Percentiles rank a stretch among this genome's conserved stretches.
Conservation (phyloP, 2,113 vertebrate genomes). For the human (Homo sapiens) region GRCh38 chr1:37979001-37979500, state of each 20-base stretch:
- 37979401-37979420: background rate
- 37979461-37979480: slow-evolving; percentile 98
- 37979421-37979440: background rate
- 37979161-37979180: background rate
- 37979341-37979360: background rate
- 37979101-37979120: background rate
- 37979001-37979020: slow-evolving; percentile 95
- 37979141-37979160: background rate
- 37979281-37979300: background rate
- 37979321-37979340: background rate
- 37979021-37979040: slow-evolving; percentile 98
- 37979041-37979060: slow-evolving; percentile 96
- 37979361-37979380: background rate
- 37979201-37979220: background rate
- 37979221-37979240: background rate
- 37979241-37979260: background rate
- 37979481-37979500: slow-evolving; percentile 99
- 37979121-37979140: background rate
- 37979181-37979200: background rate
- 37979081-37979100: background rate
- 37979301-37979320: background rate
- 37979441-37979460: background rate
- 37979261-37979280: background rate
- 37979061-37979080: slow-evolving; percentile 45
- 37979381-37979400: background rate